phyloP scores from a whole-genome alignment of 2,113 vertebrate genomes.

The Candoia aspera region DNA sequence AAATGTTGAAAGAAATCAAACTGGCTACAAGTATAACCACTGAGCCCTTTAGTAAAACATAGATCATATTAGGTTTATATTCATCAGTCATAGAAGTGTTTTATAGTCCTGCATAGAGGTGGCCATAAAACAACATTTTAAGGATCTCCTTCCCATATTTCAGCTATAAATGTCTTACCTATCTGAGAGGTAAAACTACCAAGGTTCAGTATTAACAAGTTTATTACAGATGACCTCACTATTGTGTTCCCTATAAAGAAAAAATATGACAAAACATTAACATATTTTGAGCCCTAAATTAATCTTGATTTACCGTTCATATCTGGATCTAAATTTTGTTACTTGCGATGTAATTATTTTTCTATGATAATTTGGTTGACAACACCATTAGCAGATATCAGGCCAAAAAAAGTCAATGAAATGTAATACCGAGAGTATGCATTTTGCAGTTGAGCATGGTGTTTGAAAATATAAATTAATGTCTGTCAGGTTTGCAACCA shows the following conservation, averaged over 20 bases:
- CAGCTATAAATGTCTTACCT: constrained; percentile 77
- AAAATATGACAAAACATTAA: constrained; percentile 84
- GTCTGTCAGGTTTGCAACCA: constrained; percentile 51
- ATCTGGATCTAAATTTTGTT: constrained; percentile 75
- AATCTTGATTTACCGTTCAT: constrained; percentile 75
- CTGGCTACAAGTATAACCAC: constrained; percentile 57
- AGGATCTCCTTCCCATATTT: constrained; percentile 73
- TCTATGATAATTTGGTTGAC: constrained; percentile 76
- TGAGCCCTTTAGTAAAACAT: constrained; percentile 48
- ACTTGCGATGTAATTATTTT: constrained; percentile 76
- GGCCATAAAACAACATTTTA: constrained; percentile 80
- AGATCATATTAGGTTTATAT: constrained; percentile 71
- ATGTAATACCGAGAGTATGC: constrained; percentile 64
- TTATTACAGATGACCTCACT: constrained; percentile 87
- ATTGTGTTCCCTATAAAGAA: constrained; percentile 85
- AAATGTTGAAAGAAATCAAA: constrained; percentile 59
- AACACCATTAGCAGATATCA: constrained; percentile 74
- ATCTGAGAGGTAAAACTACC: constrained; percentile 75
- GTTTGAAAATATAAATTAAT: constrained; percentile 60
- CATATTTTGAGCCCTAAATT: constrained; percentile 77
- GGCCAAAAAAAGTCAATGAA: constrained; percentile 70
- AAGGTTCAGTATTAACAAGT: constrained; percentile 79
- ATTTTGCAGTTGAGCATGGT: constrained; percentile 61
- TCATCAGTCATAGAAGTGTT: constrained; percentile 77
- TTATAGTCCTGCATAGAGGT: constrained; percentile 77